Base-by-base conservation (phyloP, 2,888 invertebrate genomes). In the Eupithecia dodoneata region DNA sequence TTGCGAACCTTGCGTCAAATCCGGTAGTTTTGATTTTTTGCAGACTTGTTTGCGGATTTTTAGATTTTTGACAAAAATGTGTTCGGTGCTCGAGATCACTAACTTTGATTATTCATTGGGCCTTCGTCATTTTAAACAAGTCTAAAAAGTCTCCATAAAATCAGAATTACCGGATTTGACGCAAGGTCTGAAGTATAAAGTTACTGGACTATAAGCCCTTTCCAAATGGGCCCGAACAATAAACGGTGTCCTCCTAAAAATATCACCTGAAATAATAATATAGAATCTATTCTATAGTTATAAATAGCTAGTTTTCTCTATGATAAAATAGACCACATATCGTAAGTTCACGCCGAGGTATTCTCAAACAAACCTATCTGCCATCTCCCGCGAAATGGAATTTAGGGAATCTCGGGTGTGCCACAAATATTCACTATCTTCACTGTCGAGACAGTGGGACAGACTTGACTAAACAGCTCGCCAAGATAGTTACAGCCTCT, bases 341-440 rank as follows among this genome's bases (percentile, higher is more conserved):
- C 59, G 59, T 77, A 59, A 74, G 55, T 71, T 71, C 47, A 74
- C 41, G 45, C 67, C 66, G 49, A 76, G 76, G 79, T 77, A 80
- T 80, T 74, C 73, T 44, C 45, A 72, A 73, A 79, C 79, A 79
- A 80, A 79, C 67, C 79, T 80, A 81, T 81, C 81, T 72, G 44
- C 70, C 79, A 81, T 80, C 81, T 79, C 71, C 41, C 30, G 76
- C 66, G 30, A 63, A 70, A 41, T 78, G 80, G 81, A 78, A 81
- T 81, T 80, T 80, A 73, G 81, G 81, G 79, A 79, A 80, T 81
- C 77, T 78, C 73, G 70, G 65, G 70, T 65, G 79, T 52, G 75
- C 78, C 73, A 81, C 81, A 80, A 80, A 81, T 80, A 78, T 78
- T 78, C 49, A 47, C 78, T 80, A 81, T 81, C 81, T 75, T 15